Percentiles rank a stretch among this genome's conserved stretches.
Conservation (phyloP, 2,888 invertebrate species). For the Homarus gammarus region DNA sequence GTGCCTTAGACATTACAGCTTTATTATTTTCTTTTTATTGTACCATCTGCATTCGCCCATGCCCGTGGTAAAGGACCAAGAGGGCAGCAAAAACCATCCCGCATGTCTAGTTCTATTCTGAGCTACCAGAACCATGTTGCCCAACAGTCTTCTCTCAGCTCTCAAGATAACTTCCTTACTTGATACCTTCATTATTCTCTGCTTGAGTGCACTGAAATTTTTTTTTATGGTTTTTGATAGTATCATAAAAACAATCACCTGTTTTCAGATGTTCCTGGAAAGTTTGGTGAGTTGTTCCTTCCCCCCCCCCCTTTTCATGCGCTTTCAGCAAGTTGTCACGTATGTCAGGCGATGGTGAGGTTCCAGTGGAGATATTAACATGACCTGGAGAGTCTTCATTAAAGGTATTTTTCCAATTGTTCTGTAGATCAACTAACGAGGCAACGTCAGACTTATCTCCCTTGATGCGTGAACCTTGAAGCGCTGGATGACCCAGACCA, state of each 20-base stretch:
- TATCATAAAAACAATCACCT: not conserved
- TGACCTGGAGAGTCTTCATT: not conserved
- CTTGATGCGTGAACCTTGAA: not conserved
- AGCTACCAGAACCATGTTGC: not conserved
- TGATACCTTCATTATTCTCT: not conserved
- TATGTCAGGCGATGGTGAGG: not conserved
- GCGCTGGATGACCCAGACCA: not conserved
- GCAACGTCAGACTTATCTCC: constrained; percentile 5
- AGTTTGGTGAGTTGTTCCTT: not conserved
- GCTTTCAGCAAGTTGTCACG: not conserved
- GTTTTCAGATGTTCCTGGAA: not conserved
- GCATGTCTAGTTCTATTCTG: not conserved
- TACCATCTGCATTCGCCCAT: not conserved
- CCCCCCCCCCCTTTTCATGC: not conserved
- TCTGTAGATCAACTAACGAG: constrained; percentile 4
- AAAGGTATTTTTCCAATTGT: not conserved
- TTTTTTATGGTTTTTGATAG: not conserved
- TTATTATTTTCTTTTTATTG: not conserved
- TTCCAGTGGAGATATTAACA: not conserved
- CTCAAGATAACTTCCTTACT: not conserved
- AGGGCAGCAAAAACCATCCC: too few relatives aligned
- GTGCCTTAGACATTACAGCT: not conserved
- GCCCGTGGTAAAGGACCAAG: not conserved
- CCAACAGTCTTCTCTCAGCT: not conserved
- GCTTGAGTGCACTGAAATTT: not conserved